A percentile compares a stretch with the other conserved stretches of the same genome.
Conservation (phyloP, 2,888 invertebrate genomes). For the Cerceris rybyensis region DNA sequence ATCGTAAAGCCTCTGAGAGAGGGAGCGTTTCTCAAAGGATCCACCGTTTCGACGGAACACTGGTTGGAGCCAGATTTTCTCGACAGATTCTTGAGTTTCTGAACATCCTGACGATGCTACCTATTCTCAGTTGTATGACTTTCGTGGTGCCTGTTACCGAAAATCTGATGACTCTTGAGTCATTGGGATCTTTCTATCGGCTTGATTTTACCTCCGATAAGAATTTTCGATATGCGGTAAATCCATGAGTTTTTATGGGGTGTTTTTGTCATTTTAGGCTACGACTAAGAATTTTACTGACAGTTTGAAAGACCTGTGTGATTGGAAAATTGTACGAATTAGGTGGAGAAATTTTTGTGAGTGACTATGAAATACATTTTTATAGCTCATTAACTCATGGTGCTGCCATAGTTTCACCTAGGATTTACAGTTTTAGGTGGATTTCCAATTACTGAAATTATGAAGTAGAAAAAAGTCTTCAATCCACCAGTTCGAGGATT, state of each 20-base stretch:
- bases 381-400: too few species aligned
- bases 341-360: too few species aligned
- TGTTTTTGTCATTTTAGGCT: not conserved
- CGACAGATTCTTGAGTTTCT: conserved; percentile 46
- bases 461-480: too few species aligned
- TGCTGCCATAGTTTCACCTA: too few species aligned
- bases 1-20: conserved; percentile 52
- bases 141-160: conserved; percentile 9
- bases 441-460: too few species aligned
- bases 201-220: conserved; percentile 22
- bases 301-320: not conserved
- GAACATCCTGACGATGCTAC: conserved; percentile 39
- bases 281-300: not conserved
- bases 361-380: too few species aligned
- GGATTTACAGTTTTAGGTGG: too few species aligned
- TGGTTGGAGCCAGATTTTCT: conserved; percentile 37
- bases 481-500: too few species aligned
- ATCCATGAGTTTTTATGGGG: not conserved
- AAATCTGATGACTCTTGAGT: conserved; percentile 23
- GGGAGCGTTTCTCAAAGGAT: conserved; percentile 47
- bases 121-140: not conserved
- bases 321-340: not conserved
- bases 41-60: conserved; percentile 7
- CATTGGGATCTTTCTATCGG: conserved; percentile 21
- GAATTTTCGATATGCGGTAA: conserved; percentile 14